Evolutionary conservation across 2,113 vertebrate species (phyloP).

Genomic region (Litocranius walleri): DNA sequence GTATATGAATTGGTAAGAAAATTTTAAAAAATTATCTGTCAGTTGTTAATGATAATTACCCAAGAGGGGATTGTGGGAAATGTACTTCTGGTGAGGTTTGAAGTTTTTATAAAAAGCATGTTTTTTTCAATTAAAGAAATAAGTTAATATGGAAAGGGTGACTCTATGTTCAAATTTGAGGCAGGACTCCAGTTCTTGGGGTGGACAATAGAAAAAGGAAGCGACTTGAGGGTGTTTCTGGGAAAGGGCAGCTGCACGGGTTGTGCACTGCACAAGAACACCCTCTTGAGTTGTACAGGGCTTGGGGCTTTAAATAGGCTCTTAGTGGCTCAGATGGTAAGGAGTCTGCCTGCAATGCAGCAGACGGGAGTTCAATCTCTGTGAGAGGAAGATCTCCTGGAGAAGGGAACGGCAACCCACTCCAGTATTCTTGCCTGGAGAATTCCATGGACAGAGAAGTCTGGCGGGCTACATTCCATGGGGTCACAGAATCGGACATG

Average conservation of each 20-base stretch:
- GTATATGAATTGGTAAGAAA: neutral
- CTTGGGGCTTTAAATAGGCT: neutral
- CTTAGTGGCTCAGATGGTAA: neutral
- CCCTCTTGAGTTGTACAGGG: neutral
- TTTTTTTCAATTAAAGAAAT: constrained; percentile 8
- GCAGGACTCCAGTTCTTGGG: neutral
- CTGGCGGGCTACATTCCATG: neutral
- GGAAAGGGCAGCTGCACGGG: neutral
- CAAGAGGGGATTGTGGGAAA: neutral
- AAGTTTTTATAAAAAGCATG: neutral
- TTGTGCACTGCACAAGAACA: neutral
- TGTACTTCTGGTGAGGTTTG: neutral
- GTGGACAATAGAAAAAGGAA: neutral
- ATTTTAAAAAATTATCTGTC: neutral
- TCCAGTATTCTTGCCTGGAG: neutral
- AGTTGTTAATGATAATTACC: neutral
- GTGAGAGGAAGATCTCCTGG: neutral
- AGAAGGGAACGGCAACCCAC: neutral
- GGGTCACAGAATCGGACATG: neutral
- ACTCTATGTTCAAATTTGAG: neutral
- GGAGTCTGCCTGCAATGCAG: neutral
- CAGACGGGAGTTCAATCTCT: neutral
- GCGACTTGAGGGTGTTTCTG: neutral
- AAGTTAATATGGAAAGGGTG: neutral
- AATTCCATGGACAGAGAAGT: neutral